Base-by-base conservation (phyloP, 1,140 invertebrate species). In the Anadara kagoshimensis region DNA sequence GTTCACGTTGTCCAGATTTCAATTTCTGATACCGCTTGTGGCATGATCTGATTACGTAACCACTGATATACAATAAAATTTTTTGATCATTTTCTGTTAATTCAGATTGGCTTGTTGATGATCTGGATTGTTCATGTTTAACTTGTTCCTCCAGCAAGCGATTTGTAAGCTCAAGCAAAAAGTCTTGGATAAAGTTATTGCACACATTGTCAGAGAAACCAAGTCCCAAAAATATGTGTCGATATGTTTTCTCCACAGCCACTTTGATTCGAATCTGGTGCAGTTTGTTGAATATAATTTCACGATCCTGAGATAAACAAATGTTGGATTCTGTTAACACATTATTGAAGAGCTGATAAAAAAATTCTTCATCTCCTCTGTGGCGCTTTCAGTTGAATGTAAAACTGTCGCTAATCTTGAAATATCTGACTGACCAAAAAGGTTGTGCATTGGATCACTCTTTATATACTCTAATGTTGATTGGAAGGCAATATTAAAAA, bases 21-120 rank as follows among this genome's bases (percentile, higher is more conserved):
- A 53, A 26, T 43, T 43, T 36, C 12, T n/a, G 16, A 41, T 41
- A 62, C 18, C 26, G 43, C 45, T 65, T 70, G 8, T 24, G 11
- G n/a, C 20, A 44, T 20, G 47, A 16, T 24, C 47, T 43, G 14
- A 70, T 70, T 8, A 70, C 29, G 20, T 53, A 65, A 10, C 62
- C 62, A 45, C 58, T 44, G 5, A 69, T 69, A 20, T 69, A 69
- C 3, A 59, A 61, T 11, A 69, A 44, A 14, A 67, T 49, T n/a
- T n/a, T 36, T 44, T 67, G 49, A 53, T 67, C 51, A 57, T 57
- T 44, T 11, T 54, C 47, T 5, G 43, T 47, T 18, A 69, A 18
- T 12, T 47, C n/a, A 14, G 56, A 22, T 36, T 44, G 44, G 3
- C 16, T 12, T 49, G 3, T 29, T 11, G 58, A 18, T 16, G 66